Conservation (phyloP, 2,888 invertebrate genomes). For the Melanchra persicariae region DNA sequence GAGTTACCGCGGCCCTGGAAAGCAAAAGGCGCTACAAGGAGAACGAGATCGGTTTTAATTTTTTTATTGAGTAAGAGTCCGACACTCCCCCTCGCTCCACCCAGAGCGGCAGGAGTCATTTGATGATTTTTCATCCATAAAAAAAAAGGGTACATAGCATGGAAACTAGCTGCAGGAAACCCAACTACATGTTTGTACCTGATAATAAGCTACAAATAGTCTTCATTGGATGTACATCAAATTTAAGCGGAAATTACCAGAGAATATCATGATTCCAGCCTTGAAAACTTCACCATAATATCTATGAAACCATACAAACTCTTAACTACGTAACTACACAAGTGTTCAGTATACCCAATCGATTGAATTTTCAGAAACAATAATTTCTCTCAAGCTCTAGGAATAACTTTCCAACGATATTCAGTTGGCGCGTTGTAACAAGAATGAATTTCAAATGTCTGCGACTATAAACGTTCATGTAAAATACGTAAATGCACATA, state of each 20-base stretch:
- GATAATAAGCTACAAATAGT: too few species aligned
- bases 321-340: not conserved
- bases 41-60: too few species aligned
- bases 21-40: too few species aligned
- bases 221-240: not conserved
- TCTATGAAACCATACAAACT: conserved; percentile 5
- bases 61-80: too few species aligned
- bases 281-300: not conserved
- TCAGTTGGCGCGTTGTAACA: conserved; percentile 12
- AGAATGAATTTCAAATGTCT: not conserved
- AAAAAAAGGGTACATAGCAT: too few species aligned
- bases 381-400: not conserved
- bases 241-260: not conserved
- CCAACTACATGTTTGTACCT: too few species aligned
- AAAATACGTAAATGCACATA: not conserved
- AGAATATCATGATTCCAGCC: not conserved
- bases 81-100: too few species aligned
- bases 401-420: not conserved
- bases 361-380: conserved; percentile 12
- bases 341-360: not conserved
- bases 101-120: too few species aligned
- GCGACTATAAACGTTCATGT: not conserved
- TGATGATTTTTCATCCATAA: too few species aligned
- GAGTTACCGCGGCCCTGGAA: too few species aligned
- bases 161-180: too few species aligned